Conservation (phyloP, 2,113 vertebrate species). For the Notechis scutatus region DNA sequence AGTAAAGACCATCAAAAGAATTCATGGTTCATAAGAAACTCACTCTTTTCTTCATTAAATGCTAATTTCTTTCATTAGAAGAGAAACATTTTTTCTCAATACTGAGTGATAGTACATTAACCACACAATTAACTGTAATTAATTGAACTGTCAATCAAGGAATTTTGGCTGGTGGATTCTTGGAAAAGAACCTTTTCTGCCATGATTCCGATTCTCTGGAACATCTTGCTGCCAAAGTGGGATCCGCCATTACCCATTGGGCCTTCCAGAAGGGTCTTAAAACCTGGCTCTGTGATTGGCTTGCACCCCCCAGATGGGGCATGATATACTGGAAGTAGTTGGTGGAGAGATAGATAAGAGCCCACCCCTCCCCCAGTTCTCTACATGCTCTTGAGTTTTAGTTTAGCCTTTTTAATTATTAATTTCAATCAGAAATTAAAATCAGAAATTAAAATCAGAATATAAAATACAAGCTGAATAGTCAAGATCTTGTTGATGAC, state of each 20-base stretch:
- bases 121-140: background rate
- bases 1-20: background rate
- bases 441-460: too few relatives aligned
- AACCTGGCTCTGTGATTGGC: background rate
- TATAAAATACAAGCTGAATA: too few relatives aligned
- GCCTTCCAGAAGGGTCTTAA: background rate
- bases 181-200: background rate
- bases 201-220: background rate
- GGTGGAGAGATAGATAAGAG: background rate
- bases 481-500: too few relatives aligned
- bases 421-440: too few relatives aligned
- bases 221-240: background rate
- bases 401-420: background rate
- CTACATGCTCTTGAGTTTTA: background rate
- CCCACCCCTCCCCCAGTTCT: background rate
- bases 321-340: background rate
- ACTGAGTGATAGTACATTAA: background rate
- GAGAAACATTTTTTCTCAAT: background rate
- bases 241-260: background rate
- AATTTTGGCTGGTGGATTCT: background rate
- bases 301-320: background rate
- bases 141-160: background rate
- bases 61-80: background rate
- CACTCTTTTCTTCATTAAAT: background rate
- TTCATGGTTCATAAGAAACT: background rate